These are phyloP conservation scores for Centruroides sculpturatus DNA, from an alignment of 1,140 invertebrate genomes.

Conservation along the genomic window DNA sequence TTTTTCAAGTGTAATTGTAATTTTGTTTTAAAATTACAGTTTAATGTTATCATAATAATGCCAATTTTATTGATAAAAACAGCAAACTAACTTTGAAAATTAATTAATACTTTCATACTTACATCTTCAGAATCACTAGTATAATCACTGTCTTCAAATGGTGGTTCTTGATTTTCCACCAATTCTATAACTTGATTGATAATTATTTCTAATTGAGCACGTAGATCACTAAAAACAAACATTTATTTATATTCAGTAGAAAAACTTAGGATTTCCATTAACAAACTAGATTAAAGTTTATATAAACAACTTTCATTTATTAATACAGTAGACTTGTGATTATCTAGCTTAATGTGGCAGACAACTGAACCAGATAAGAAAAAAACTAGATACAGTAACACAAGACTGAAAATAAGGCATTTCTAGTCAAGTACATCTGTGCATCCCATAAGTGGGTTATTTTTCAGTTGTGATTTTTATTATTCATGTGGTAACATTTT, in stretches of 20 bases:
- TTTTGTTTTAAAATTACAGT: background rate
- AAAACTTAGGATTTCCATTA: background rate
- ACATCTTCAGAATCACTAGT: constrained; percentile 46
- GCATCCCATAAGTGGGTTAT: too few relatives aligned
- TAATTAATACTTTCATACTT: constrained; percentile 4
- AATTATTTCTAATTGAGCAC: constrained; percentile 82
- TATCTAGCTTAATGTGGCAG: background rate
- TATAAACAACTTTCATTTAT: too few relatives aligned
- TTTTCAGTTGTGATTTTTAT: too few relatives aligned
- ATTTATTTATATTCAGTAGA: constrained; percentile 1
- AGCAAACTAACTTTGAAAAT: background rate
- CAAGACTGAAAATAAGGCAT: too few relatives aligned
- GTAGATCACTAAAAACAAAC: constrained; percentile 49
- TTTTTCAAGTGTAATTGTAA: background rate
- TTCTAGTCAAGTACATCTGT: too few relatives aligned
- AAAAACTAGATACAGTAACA: too few relatives aligned
- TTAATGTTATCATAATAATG: too few relatives aligned
- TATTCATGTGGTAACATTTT: too few relatives aligned
- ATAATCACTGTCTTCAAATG: constrained; percentile 39
- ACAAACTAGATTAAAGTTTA: too few relatives aligned
- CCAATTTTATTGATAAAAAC: too few relatives aligned
- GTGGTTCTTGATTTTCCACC: constrained; percentile 28
- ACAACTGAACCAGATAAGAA: too few relatives aligned
- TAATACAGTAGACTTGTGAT: too few relatives aligned
- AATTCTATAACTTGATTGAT: constrained; percentile 49